Conservation (phyloP, 2,113 vertebrate genomes). For the Notiomystis cincta region DNA sequence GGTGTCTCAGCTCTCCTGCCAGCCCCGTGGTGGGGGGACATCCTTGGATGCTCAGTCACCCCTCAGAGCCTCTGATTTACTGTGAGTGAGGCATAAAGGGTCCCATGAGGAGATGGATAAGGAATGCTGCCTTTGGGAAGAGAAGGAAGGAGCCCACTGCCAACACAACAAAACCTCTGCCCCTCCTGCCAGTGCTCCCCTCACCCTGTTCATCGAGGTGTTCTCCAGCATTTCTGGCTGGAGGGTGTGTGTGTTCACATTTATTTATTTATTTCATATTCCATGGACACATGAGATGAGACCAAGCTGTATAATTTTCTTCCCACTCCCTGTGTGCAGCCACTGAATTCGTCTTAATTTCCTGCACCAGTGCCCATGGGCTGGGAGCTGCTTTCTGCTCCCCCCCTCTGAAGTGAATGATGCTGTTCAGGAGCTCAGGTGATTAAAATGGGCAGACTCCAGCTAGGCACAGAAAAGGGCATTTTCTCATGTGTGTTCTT, state of each 20-base stretch:
- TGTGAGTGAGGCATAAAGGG: background rate
- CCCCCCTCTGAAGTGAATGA: background rate
- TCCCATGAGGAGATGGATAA: background rate
- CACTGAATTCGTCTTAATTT: conserved; percentile 12
- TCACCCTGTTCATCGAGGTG: background rate
- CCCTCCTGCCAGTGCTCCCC: background rate
- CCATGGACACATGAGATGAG: background rate
- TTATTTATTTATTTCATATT: background rate
- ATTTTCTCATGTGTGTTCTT: background rate
- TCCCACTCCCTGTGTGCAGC: background rate
- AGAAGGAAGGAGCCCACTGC: background rate
- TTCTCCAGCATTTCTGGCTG: background rate
- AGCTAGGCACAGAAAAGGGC: background rate
- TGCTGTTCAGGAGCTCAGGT: background rate
- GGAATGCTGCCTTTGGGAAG: background rate
- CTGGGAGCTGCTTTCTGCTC: background rate
- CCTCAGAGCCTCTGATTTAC: background rate
- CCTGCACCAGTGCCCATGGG: conserved; percentile 5
- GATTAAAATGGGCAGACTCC: background rate
- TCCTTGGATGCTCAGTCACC: background rate
- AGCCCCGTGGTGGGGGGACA: background rate
- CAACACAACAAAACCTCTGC: background rate
- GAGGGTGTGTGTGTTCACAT: background rate
- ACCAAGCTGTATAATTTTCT: background rate
- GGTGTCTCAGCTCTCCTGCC: background rate